Evolutionary conservation across 2,113 vertebrate genomes (phyloP), one percentile per base, ranked within the genome.

Genomic region (Melanerpes aurifrons): DNA sequence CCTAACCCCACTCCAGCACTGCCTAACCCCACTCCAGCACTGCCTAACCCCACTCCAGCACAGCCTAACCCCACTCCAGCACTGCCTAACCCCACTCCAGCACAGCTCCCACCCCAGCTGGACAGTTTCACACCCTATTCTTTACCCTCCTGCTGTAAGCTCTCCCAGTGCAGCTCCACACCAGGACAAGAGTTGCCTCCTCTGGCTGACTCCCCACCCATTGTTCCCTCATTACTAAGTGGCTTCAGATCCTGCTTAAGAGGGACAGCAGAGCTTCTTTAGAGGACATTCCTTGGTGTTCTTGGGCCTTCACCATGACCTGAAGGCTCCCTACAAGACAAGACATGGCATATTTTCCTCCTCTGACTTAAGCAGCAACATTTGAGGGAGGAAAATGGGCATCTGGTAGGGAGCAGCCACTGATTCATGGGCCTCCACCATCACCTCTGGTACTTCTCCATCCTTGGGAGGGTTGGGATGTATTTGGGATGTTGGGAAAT

Each of bases 201-300:
- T 12, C 87, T 73, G 83, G 75, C 77, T 72, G 71, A 66, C 72
- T 94, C 69, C 9, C 73, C 92, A 61, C n/a, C 28, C 7, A 94
- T 81, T 92, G 89, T 93, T 90, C 64, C 66, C 73, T 58, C 62
- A 91, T 94, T 95, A 82, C 8, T 7, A 29, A 40, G 40, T 1
- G 28, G 54, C 82, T 91, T 79, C 31, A 69, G 81, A 86, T 67
- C 72, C 62, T 12, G 8, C 21, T 91, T 22, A 72, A 92, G 37
- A 78, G 90, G 53, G 70, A 86, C 83, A 75, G 56, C 40, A 25
- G 64, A 40, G 69, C 43, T 78, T 17, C 80, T 83, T 24, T 3
- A 53, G 81, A 83, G 73, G 73, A 68, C 70, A 89, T 50, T 79
- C 87, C 56, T 24, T 0, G 10, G 61, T 7, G 2, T 22, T 76